Evolutionary conservation across 2,888 invertebrate species (phyloP).

Genomic region (Eupeodes latifasciatus): DNA sequence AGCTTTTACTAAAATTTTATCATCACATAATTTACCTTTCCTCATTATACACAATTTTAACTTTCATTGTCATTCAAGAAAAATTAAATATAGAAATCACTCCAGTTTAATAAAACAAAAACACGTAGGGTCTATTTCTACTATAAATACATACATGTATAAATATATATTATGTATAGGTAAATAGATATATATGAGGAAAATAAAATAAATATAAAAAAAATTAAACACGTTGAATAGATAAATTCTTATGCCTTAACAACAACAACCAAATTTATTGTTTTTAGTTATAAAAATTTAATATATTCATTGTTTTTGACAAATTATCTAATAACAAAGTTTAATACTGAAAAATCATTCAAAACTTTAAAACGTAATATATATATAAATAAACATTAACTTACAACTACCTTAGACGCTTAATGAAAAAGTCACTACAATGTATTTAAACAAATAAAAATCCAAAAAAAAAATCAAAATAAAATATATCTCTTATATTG

Average conservation of each 20-base stretch:
- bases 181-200: not conserved
- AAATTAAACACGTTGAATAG: slow-evolving; percentile 13
- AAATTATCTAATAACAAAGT: slow-evolving; percentile 27
- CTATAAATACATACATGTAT: slow-evolving; percentile 1
- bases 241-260: slow-evolving; percentile 19
- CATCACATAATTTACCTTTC: slow-evolving; percentile 51
- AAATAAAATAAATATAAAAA: not conserved
- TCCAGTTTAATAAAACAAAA: slow-evolving; percentile 41
- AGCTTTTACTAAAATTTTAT: slow-evolving; percentile 52
- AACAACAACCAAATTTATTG: slow-evolving; percentile 1
- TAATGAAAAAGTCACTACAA: slow-evolving; percentile 48
- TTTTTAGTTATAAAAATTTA: slow-evolving; percentile 42
- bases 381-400: slow-evolving; percentile 30
- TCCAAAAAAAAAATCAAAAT: not conserved
- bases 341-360: slow-evolving; percentile 32
- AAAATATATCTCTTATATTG: slow-evolving; percentile 43
- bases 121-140: slow-evolving; percentile 59
- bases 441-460: slow-evolving; percentile 29
- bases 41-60: slow-evolving; percentile 46
- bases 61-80: slow-evolving; percentile 50
- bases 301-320: slow-evolving; percentile 35
- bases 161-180: not conserved
- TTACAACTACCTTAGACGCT: slow-evolving; percentile 54
- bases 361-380: slow-evolving; percentile 29
- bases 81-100: slow-evolving; percentile 46